Evolutionary conservation across 2,888 invertebrate genomes (phyloP), one percentile per base, ranked within the genome.

Genomic region (Lomographa bimaculata): DNA sequence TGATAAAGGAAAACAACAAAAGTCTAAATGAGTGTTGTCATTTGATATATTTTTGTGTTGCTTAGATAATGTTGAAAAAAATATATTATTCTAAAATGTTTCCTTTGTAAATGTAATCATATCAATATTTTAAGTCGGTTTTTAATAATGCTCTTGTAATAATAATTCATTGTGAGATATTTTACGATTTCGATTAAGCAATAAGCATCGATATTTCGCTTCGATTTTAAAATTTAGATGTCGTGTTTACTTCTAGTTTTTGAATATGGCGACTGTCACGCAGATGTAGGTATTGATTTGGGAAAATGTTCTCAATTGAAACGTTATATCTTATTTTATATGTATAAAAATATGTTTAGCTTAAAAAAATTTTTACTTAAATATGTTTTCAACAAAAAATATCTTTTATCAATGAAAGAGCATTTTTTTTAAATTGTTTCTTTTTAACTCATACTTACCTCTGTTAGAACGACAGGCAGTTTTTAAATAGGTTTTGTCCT

Each of bases 91-190:
- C 10, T 27, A 7, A 19, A 36, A 33, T 12, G 48, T 65, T 68
- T 67, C 50, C 54, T 61, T 64, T 58, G 25, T 61, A 61, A 64
- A 66, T 71, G 57, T 76, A 70, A 70, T 71, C 81, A 82, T 82
- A 81, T 81, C 82, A 81, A 70, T 76, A 78, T 57, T 58, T 71
- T 77, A 75, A 66, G 68, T 67, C 52, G 32, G 54, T 64, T 67
- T 66, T 60, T 33, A 50, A 52, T 53, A 51, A 50, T 51, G 39
- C 11, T 53, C 24, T 39, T 39, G 29, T 33, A 37, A 21, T 7
- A 33, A 46, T 28, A 36, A 45, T 56, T 47, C 12, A 34, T 46
- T 46, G 45, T 48, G 48, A 56, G 26, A 18, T 60, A 56, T 57
- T 64, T 69, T 65, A 66, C 61, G 46, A 65, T 65, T 63, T 63